Conservation (phyloP, 2,113 vertebrate genomes). For the Dinomys branickii region DNA sequence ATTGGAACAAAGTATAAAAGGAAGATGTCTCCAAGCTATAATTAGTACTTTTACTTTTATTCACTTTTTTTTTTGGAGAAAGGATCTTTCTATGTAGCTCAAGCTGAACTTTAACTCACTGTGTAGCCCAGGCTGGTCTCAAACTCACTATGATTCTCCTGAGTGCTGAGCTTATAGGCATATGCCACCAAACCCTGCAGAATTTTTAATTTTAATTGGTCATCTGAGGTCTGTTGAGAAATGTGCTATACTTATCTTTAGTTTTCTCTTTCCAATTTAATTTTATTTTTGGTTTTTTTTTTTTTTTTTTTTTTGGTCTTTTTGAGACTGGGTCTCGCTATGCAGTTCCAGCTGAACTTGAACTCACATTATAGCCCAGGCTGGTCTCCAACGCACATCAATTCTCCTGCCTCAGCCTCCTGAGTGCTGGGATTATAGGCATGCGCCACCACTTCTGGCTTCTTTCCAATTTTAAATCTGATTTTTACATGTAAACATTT, state of each 20-base stretch:
- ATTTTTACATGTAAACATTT: not conserved
- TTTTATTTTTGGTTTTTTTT: no score
- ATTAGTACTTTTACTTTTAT: not conserved
- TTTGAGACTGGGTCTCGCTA: no score
- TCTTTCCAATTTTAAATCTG: not conserved
- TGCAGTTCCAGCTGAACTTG: no score
- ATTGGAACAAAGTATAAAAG: not conserved
- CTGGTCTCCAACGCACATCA: no score
- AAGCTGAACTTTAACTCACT: not conserved
- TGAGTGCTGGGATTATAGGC: no score
- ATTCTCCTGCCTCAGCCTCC: no score
- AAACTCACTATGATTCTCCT: not conserved
- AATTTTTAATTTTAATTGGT: not conserved
- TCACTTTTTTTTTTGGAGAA: not conserved
- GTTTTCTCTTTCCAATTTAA: slow-evolving; percentile 19
- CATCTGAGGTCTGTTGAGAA: slow-evolving; percentile 37
- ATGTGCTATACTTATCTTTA: slow-evolving; percentile 35
- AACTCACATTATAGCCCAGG: no score
- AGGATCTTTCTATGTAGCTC: not conserved
- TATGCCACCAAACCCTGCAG: not conserved
- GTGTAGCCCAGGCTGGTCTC: no score
- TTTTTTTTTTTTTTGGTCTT: no score
- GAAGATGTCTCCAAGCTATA: not conserved
- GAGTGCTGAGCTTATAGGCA: not conserved
- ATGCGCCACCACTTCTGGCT: no score